These are phyloP conservation scores for Mechanitis messenoides DNA, from an alignment of 2,888 invertebrate species.

Conservation along the genomic window DNA sequence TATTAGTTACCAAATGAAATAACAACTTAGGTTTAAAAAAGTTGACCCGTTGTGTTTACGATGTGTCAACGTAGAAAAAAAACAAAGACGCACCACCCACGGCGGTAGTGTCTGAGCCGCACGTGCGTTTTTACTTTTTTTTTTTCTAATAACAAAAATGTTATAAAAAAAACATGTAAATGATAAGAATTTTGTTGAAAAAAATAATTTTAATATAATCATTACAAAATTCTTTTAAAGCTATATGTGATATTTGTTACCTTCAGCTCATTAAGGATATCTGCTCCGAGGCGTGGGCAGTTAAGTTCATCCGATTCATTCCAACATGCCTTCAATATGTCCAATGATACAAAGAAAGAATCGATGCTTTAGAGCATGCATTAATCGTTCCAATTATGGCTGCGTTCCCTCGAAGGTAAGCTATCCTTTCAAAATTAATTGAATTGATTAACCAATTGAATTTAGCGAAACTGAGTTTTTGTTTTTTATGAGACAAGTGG, in stretches of 20 bases:
- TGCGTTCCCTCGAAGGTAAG: constrained; percentile 43
- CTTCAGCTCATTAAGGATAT: constrained; percentile 40
- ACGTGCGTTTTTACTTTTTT: constrained; percentile 41
- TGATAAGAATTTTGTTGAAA: no score
- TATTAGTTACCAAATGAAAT: constrained; percentile 6
- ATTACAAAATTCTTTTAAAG: constrained; percentile 18
- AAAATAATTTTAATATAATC: not conserved
- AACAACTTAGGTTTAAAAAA: not conserved
- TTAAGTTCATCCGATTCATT: constrained; percentile 46
- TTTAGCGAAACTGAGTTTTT: constrained; percentile 60
- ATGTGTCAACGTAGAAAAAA: constrained; percentile 42
- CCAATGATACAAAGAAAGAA: constrained; percentile 57
- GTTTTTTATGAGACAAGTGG: constrained; percentile 37
- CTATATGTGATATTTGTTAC: constrained; percentile 28
- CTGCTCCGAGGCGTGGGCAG: constrained; percentile 44
- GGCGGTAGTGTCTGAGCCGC: constrained; percentile 29
- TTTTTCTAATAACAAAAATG: not conserved
- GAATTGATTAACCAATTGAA: constrained; percentile 71
- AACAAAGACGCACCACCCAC: constrained; percentile 36
- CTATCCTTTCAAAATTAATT: constrained; percentile 58
- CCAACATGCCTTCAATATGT: constrained; percentile 55
- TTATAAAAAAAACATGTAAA: no score
- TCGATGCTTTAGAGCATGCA: constrained; percentile 51
- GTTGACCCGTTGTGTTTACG: constrained; percentile 35
- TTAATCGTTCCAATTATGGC: constrained; percentile 68